Conservation (phyloP, 2,888 invertebrate genomes). For the Lasioglossum zephyrum region DNA sequence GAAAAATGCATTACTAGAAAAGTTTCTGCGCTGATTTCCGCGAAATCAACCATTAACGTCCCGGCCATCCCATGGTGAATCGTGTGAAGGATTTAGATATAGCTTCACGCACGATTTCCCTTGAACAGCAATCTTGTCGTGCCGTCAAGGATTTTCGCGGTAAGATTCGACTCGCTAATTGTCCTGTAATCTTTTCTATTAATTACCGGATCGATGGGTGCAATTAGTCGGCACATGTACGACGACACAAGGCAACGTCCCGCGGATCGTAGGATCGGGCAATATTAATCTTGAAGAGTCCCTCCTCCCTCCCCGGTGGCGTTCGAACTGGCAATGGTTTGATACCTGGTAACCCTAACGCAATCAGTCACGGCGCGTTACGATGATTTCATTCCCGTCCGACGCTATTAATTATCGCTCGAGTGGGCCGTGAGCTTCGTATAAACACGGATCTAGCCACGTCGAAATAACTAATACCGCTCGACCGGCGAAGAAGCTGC, state of each 20-base stretch:
- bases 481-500: conserved; percentile 54
- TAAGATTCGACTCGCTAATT: conserved; percentile 7
- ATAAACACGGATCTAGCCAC: conserved; percentile 60
- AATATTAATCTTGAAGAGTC: conserved; percentile 60
- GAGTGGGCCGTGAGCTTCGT: conserved; percentile 50
- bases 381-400: conserved; percentile 71
- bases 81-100: not conserved
- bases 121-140: not conserved
- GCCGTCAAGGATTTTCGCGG: conserved; percentile 6
- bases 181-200: conserved; percentile 19
- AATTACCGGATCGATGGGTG: conserved; percentile 19
- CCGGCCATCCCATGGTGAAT: not conserved
- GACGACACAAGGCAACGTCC: conserved; percentile 19
- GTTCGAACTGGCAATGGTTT: conserved; percentile 47
- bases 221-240: conserved; percentile 10
- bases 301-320: conserved; percentile 23
- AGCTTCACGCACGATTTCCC: not conserved
- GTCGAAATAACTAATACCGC: conserved; percentile 70
- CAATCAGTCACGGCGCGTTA: conserved; percentile 71
- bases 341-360: conserved; percentile 66
- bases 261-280: conserved; percentile 51
- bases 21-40: not conserved
- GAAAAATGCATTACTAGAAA: not conserved
- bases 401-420: conserved; percentile 68
- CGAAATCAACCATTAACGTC: not conserved